Evolutionary conservation across 2,888 invertebrate genomes (phyloP), one percentile per base, ranked within the genome.

Genomic region (Drosophila flavopinicola): DNA sequence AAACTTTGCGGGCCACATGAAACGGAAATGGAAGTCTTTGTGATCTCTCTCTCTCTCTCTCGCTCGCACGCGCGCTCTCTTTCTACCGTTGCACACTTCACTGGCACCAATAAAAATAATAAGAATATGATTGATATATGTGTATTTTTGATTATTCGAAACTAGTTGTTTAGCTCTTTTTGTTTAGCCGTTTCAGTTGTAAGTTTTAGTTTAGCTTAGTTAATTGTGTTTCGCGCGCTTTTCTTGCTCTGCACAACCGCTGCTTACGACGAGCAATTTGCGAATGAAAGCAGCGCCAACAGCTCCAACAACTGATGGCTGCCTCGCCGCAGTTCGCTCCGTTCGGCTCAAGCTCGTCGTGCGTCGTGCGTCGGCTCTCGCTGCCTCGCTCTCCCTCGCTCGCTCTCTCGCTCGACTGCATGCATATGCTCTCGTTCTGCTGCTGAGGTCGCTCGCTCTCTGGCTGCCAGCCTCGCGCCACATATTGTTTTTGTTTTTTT

Each of bases 241-340:
- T 69, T 71, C 48, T 57, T 68, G 80, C 69, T 75, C 63, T 73
- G 78, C 76, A 87, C 88, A 86, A 90, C 90, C 91, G 90, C 83
- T 88, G 84, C 87, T 83, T 86, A 88, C 88, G 90, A 91, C 88
- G 90, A 89, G 88, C 90, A 88, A 89, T 89, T 90, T 89, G 89
- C 90, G 91, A 90, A 90, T 90, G 90, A 91, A 88, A 88, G 82
- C 83, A 82, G 61, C 61, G 53, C 59, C 66, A 70, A 27, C 66
- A 61, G 66, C 72, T 48, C 54, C 38, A 75, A 59, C 77, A 72
- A 76, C 77, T 73, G 49, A 47, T 72, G 66, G 48, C 54, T 61
- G 60, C 30, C n/a, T n/a, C n/a, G n/a, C n/a, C n/a, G n/a, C n/a
- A n/a, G n/a, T n/a, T 35, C 49, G 57, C 33, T 42, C 17, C 11